Percentiles rank a stretch among this genome's conserved stretches.
Conservation (phyloP, 2,888 invertebrate species). For the Odiellus spinosus region DNA sequence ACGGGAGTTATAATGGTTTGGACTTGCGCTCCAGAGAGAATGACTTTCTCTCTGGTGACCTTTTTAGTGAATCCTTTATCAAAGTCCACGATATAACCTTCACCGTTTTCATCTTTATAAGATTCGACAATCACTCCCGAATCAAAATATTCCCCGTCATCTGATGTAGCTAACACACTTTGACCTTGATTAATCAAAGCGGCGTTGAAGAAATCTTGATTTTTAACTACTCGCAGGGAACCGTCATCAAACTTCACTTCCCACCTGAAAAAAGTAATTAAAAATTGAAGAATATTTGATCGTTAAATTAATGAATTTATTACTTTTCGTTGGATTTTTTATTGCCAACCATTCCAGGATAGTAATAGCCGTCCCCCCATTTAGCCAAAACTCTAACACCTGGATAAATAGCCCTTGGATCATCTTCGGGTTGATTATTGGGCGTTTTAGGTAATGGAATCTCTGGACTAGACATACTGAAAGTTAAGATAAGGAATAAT, state of each 20-base stretch:
- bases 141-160: constrained; percentile 10
- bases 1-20: no score
- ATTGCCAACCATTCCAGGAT: constrained; percentile 16
- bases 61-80: constrained; percentile 12
- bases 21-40: background rate
- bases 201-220: constrained; percentile 9
- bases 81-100: constrained; percentile 14
- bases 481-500: no score
- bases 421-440: no score
- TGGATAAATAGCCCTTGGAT: background rate
- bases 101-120: constrained; percentile 10
- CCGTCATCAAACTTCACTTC: constrained; percentile 14
- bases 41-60: constrained; percentile 1
- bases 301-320: no score
- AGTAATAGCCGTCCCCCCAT: constrained; percentile 20
- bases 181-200: constrained; percentile 7
- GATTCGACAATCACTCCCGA: constrained; percentile 12
- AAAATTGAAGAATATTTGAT: no score
- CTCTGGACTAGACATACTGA: no score
- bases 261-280: constrained; percentile 10
- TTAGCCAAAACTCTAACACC: constrained; percentile 18
- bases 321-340: constrained; percentile 11
- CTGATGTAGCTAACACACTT: constrained; percentile 10
- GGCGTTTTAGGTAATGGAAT: no score
- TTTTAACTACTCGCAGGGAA: constrained; percentile 3